These are phyloP conservation scores for Carlito syrichta DNA, from an alignment of 2,113 vertebrate species.

Conservation along the genomic window DNA sequence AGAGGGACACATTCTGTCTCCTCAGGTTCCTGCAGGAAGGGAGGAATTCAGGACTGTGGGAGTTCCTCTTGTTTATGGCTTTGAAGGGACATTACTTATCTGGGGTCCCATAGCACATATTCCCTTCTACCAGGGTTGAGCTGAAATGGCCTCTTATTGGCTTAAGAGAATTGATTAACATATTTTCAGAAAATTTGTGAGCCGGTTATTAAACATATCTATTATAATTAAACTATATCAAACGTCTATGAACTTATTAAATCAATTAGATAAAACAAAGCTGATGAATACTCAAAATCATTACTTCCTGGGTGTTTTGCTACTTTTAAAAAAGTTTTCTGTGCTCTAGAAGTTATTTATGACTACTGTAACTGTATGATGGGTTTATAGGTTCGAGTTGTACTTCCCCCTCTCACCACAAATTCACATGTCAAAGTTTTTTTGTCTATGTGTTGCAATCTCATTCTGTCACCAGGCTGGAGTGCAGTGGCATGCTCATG, in stretches of 20 bases:
- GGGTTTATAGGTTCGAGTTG: neutral
- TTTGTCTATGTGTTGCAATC: too few relatives aligned
- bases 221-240: neutral
- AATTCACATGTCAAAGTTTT: neutral
- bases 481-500: too few relatives aligned
- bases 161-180: neutral
- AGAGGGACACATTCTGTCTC: neutral
- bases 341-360: neutral
- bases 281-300: neutral
- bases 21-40: too few relatives aligned
- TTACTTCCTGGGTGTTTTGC: neutral
- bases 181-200: neutral
- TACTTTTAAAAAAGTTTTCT: neutral
- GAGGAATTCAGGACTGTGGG: neutral
- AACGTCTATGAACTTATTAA: neutral
- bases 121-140: too few relatives aligned
- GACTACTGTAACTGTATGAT: neutral
- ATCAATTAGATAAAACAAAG: neutral
- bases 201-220: neutral
- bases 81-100: neutral
- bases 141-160: neutral
- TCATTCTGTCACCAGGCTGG: too few relatives aligned
- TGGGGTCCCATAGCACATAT: neutral
- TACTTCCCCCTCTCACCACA: accelerated
- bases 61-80: neutral